These are phyloP conservation scores for Passer montanus DNA, from an alignment of 2,113 vertebrate species.

Conservation along the genomic window DNA sequence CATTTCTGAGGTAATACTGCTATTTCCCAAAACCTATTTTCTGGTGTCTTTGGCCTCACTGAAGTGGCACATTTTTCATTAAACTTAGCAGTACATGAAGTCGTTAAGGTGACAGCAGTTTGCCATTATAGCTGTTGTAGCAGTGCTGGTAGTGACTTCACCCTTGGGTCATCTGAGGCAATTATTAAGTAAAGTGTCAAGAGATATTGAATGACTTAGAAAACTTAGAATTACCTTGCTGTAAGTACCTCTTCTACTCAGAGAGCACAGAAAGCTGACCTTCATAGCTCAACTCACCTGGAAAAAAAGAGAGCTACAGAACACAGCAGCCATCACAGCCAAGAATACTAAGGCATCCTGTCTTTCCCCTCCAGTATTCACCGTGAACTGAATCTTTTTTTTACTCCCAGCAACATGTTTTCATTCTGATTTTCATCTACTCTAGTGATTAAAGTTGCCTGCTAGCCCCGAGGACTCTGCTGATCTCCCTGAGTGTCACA, in stretches of 20 bases:
- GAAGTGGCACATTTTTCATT: slow-evolving; percentile 69
- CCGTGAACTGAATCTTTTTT: not conserved
- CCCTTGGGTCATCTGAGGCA: slow-evolving; percentile 41
- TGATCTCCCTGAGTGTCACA: slow-evolving; percentile 4
- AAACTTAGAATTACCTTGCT: slow-evolving; percentile 20
- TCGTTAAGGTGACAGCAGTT: slow-evolving; percentile 40
- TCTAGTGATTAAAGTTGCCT: slow-evolving; percentile 21
- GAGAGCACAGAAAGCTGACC: not conserved
- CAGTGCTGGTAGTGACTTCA: not conserved
- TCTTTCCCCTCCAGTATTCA: not conserved
- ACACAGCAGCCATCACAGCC: not conserved
- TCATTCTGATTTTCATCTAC: slow-evolving; percentile 27
- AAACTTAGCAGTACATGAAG: slow-evolving; percentile 43
- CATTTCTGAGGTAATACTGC: slow-evolving; percentile 44
- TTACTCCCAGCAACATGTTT: not conserved
- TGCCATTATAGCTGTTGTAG: not conserved
- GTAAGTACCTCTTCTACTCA: not conserved
- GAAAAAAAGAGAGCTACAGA: not conserved
- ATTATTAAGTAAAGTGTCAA: slow-evolving; percentile 43
- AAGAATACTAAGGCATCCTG: not conserved
- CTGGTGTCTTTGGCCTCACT: slow-evolving; percentile 50
- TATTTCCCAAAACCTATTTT: slow-evolving; percentile 65
- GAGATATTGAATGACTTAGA: slow-evolving; percentile 9
- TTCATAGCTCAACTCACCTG: not conserved
- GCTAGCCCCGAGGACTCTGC: not conserved